phyloP scores from a whole-genome alignment of 2,113 vertebrate genomes.

The Laticauda colubrina region DNA sequence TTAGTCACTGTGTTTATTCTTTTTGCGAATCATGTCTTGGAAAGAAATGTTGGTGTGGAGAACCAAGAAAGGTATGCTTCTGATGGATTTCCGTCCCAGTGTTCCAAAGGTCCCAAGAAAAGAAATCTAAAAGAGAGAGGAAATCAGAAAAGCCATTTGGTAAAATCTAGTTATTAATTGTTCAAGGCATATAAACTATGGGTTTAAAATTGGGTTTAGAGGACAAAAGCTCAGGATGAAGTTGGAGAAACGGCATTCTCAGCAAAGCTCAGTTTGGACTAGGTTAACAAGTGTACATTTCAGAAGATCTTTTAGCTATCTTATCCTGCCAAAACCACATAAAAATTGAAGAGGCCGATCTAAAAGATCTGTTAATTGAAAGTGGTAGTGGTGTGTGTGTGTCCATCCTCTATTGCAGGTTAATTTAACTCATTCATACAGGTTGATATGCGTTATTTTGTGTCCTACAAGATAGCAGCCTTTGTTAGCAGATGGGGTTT shows the following conservation, averaged over 20 bases:
- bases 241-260: not conserved
- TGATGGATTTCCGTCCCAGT: slow-evolving; percentile 45
- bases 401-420: not conserved
- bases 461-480: slow-evolving; percentile 21
- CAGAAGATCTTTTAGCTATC: slow-evolving; percentile 21
- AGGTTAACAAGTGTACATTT: slow-evolving; percentile 49
- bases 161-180: slow-evolving; percentile 1
- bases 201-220: not conserved
- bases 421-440: not conserved
- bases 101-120: slow-evolving; percentile 62
- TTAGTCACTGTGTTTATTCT: slow-evolving; percentile 45
- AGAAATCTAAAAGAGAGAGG: slow-evolving; percentile 63
- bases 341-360: not conserved
- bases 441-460: not conserved
- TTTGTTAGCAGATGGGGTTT: slow-evolving; percentile 3
- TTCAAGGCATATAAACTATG: slow-evolving; percentile 40
- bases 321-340: not conserved
- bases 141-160: slow-evolving; percentile 17
- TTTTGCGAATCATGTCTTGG: slow-evolving; percentile 55
- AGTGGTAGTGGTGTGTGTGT: not conserved
- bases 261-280: slow-evolving; percentile 42
- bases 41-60: slow-evolving; percentile 13
- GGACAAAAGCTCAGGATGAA: slow-evolving; percentile 9
- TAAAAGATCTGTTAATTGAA: not conserved
- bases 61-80: slow-evolving; percentile 28